Conservation (phyloP, 35 echinoderm and acorn worm genomes). For the Chiridota heheva region DNA sequence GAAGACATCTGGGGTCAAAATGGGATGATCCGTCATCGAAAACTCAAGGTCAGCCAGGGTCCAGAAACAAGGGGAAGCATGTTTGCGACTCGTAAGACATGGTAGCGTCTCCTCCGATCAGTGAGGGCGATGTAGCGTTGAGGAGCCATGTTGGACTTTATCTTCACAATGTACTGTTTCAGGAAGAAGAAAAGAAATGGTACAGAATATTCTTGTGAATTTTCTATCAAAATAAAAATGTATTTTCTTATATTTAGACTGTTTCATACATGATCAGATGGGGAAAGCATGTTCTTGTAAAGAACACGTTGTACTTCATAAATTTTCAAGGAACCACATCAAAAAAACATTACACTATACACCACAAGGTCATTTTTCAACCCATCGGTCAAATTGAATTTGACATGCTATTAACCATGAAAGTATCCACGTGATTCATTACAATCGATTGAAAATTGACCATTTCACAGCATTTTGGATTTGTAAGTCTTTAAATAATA, state of each 20-base stretch:
- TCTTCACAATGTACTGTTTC: constrained; percentile 55
- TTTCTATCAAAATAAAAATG: not conserved
- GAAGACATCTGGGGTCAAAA: constrained; percentile 6
- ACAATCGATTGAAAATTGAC: too few species aligned
- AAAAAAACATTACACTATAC: not conserved
- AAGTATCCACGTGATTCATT: too few species aligned
- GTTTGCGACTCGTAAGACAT: constrained; percentile 36
- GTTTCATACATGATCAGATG: not conserved
- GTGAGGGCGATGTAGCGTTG: constrained; percentile 48
- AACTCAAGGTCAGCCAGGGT: constrained; percentile 41
- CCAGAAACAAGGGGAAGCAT: constrained; percentile 23
- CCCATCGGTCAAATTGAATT: not conserved
- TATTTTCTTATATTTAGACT: not conserved
- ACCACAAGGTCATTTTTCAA: not conserved
- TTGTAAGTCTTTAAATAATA: too few species aligned
- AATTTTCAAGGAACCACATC: not conserved
- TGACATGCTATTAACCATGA: too few species aligned
- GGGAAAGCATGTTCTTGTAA: not conserved
- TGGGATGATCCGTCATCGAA: constrained; percentile 26
- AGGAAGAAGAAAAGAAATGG: not conserved
- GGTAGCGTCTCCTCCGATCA: constrained; percentile 37
- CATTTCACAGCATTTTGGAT: too few species aligned
- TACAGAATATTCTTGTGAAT: not conserved
- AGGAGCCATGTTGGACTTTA: constrained; percentile 49
- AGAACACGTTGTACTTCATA: not conserved